Base-by-base conservation (phyloP, 2,888 invertebrate genomes). In the Dioctria rufipes region DNA sequence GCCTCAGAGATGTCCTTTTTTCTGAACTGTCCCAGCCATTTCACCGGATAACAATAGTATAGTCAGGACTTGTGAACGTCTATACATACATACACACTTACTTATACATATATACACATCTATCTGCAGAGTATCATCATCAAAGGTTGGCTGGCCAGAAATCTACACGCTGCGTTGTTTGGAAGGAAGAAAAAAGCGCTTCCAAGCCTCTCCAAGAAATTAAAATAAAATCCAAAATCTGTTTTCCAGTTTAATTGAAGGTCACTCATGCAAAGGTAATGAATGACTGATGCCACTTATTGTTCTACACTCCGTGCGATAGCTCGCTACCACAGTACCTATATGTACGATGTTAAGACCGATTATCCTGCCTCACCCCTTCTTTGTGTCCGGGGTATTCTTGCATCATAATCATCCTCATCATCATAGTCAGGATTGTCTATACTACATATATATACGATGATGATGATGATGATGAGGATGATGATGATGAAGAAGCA, bases 211-310 rank as follows among this genome's bases (percentile, higher is more conserved):
- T 58, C 73, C 58, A 58, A 73, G 73, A 73, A 73, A 73, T 63
- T 78, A 49, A 78, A 78, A 66, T 66, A 78, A 78, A 78, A 73
- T 63, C 51, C 42, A 43, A 66, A 78, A 78, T 78, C 65, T 78
- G 51, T n/a, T 65, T 49, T 63, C 25, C 81, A 82, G 83, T 80
- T 83, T 84, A 84, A 86, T 85, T 85, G 85, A 86, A 85, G 85
- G 86, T 85, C 85, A 85, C 81, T 85, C 84, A 86, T 86, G 85
- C 86, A 85, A 84, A 84, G 82, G 83, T 84, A 85, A 85, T 85
- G 82, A 84, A 84, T 67, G 78, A 63, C 66, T 77, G 77, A 77
- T 77, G 63, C 39, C 77, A 77, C 63, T 77, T 77, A 77, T 77
- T 77, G 77, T 77, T 61, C 77, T 77, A 61, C 63, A 77, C 46